phyloP scores from a whole-genome alignment of 2,888 invertebrate species.

The Rhaphigaster nebulosa region DNA sequence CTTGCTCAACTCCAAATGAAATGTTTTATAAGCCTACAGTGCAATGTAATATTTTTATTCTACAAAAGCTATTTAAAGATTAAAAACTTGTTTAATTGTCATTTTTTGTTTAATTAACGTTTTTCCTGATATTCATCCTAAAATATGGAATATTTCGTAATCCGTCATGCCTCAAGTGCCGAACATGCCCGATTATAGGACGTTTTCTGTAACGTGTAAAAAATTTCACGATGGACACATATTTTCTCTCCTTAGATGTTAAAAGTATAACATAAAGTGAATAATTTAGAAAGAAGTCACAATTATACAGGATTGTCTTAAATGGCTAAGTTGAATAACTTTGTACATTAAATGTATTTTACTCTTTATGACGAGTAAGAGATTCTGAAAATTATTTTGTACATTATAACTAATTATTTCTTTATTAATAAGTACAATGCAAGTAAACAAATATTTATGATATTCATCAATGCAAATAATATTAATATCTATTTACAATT shows the following conservation, averaged over 20 bases:
- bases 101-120: no score
- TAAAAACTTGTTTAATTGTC: no score
- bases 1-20: no score
- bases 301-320: background rate
- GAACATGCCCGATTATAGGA: no score
- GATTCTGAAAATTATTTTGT: background rate
- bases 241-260: background rate
- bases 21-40: no score
- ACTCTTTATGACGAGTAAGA: background rate
- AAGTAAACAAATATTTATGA: background rate
- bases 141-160: no score
- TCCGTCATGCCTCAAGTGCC: no score
- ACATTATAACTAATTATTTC: background rate
- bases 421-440: background rate
- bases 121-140: no score
- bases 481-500: conserved; percentile 18
- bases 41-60: no score
- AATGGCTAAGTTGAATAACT: background rate
- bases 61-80: no score
- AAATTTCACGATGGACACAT: background rate
- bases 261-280: background rate
- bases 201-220: no score
- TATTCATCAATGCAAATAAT: background rate
- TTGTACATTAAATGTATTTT: conserved; percentile 5
- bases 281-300: background rate